These are phyloP conservation scores for Sceliomorpha sp. DNA, from an alignment of 2,888 invertebrate genomes.

Conservation along the genomic window DNA sequence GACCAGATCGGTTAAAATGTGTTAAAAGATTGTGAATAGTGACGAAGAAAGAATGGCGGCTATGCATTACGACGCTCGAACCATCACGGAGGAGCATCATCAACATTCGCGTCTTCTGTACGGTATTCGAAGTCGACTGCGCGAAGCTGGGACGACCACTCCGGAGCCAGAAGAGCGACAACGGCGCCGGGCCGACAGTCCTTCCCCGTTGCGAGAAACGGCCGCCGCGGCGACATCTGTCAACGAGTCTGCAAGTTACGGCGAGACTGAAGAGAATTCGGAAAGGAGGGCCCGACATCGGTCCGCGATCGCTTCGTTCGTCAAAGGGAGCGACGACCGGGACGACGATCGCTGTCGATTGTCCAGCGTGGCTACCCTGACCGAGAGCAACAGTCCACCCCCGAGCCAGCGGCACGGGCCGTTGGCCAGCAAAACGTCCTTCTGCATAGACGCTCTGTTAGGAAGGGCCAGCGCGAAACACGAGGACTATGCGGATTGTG, in stretches of 20 bases:
- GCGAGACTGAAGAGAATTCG: slow-evolving; percentile 26
- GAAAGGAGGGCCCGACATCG: slow-evolving; percentile 27
- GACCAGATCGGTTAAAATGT: slow-evolving; percentile 13
- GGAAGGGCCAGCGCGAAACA: slow-evolving; percentile 82
- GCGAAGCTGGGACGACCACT: slow-evolving; percentile 62
- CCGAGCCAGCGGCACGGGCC: slow-evolving; percentile 35
- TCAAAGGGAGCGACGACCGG: slow-evolving; percentile 31
- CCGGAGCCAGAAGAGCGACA: slow-evolving; percentile 58
- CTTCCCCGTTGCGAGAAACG: slow-evolving; percentile 54
- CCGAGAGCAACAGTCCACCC: slow-evolving; percentile 48
- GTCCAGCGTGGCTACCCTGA: slow-evolving; percentile 39
- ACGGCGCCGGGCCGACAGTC: too few species aligned
- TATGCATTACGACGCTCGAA: slow-evolving; percentile 74
- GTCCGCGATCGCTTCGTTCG: slow-evolving; percentile 10
- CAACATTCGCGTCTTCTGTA: slow-evolving; percentile 63
- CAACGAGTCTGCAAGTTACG: slow-evolving; percentile 52
- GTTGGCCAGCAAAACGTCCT: slow-evolving; percentile 85
- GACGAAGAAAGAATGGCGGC: slow-evolving; percentile 60
- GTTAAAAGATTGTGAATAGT: slow-evolving; percentile 22
- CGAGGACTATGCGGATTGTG: slow-evolving; percentile 23
- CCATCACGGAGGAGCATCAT: slow-evolving; percentile 68
- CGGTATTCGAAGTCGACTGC: slow-evolving; percentile 62
- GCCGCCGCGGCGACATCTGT: slow-evolving; percentile 46
- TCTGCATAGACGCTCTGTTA: slow-evolving; percentile 94
- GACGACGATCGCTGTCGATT: slow-evolving; percentile 51